A percentile compares a stretch with the other conserved stretches of the same genome.
These are phyloP conservation scores for Centropus bengalensis DNA, from an alignment of 2,113 vertebrate genomes.

Conservation along the genomic window DNA sequence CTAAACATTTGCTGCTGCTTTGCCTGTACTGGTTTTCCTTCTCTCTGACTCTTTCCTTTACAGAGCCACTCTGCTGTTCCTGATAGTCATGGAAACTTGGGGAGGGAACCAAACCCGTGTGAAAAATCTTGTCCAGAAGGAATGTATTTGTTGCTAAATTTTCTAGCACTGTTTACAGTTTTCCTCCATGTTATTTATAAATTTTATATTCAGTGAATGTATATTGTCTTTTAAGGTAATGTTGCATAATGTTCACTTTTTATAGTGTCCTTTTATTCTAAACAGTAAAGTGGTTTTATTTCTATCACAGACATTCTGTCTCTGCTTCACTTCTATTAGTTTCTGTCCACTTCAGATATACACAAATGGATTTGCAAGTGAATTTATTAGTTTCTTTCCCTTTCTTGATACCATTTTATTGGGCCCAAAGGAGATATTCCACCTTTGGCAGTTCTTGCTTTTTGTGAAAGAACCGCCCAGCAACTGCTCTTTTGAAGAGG, in stretches of 20 bases:
- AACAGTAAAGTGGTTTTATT: slow-evolving; percentile 88
- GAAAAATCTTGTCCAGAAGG: slow-evolving; percentile 76
- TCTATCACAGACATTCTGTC: slow-evolving; percentile 78
- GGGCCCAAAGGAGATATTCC: not conserved
- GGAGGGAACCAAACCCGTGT: slow-evolving; percentile 69
- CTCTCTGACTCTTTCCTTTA: slow-evolving; percentile 24
- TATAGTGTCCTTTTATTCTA: slow-evolving; percentile 87
- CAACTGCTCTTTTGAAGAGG: not conserved
- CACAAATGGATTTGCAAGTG: not conserved
- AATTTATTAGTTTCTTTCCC: not conserved
- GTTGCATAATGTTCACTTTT: slow-evolving; percentile 87
- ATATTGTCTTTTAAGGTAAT: slow-evolving; percentile 85
- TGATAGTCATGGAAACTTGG: slow-evolving; percentile 66
- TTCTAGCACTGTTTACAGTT: slow-evolving; percentile 84
- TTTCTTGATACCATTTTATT: not conserved
- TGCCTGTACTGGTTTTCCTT: not conserved
- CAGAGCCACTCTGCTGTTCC: slow-evolving; percentile 67
- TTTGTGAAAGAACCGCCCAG: not conserved
- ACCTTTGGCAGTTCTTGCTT: not conserved
- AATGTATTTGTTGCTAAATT: slow-evolving; percentile 86
- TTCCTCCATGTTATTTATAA: slow-evolving; percentile 88
- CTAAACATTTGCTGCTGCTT: slow-evolving; percentile 1
- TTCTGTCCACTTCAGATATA: not conserved
- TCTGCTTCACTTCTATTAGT: slow-evolving; percentile 61
- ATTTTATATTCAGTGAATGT: slow-evolving; percentile 89